Evolutionary conservation across 2,113 vertebrate species (phyloP), one percentile per base, ranked within the genome.

Genomic region (Mesocricetus auratus): DNA sequence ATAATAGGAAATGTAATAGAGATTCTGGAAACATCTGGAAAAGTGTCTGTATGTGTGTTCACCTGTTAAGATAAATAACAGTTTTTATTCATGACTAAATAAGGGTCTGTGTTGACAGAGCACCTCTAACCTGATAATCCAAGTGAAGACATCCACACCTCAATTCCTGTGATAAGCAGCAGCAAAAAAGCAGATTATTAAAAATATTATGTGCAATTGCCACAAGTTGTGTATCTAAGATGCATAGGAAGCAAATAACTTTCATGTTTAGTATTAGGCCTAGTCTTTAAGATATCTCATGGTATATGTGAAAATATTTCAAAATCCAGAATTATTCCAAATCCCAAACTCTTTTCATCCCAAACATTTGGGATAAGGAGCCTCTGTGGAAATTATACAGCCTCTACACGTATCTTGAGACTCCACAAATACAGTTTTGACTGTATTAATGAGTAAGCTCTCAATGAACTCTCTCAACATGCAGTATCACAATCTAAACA

Each of bases 61-160:
- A 60, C 1, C n/a, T 45, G 26, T 71, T 42, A 78, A 77, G 4
- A 5, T 69, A 82, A 47, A 39, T 56, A 73, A 74, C 92, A 22
- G 62, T 90, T 93, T 93, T 60, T 74, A 91, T 60, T 91, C 42
- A 73, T 6, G 7, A 92, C 93, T 93, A 2, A 90, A 58, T 88
- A 92, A 95, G 42, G 66, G 81, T 92, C 62, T 66, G 33, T 50
- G 42, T 0, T 42, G 22, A 17, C 12, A 77, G 26, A 53, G 19
- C 12, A 85, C 5, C n/a, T 10, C 6, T 58, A n/a, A 68, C 19
- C n/a, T 66, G n/a, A 68, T 29, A 86, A 66, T 3, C 29, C n/a
- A 90, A 45, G 47, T 58, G 31, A 60, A 86, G 90, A 77, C 58
- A 22, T 56, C 17, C 22, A 53, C 11, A 75, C 22, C 24, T 86